Percentiles rank a stretch among this genome's conserved stretches.
These are phyloP conservation scores for Rhinichthys klamathensis DNA, from an alignment of 2,113 vertebrate genomes.

Conservation along the genomic window DNA sequence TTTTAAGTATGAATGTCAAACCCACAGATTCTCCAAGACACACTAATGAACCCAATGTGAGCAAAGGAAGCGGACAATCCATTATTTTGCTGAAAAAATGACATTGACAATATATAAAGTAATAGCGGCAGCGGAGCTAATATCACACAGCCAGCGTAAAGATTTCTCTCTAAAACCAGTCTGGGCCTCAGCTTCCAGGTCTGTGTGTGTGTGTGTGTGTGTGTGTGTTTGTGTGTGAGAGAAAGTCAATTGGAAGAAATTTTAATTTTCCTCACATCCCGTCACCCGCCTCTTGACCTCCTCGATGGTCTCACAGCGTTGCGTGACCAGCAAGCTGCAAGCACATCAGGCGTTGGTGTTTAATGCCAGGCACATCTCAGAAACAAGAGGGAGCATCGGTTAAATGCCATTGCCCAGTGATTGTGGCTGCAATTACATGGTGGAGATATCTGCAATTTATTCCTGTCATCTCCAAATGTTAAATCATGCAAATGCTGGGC, in stretches of 20 bases:
- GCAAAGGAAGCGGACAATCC: not conserved
- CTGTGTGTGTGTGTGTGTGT: not conserved
- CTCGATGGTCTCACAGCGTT: not conserved
- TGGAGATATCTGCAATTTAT: constrained; percentile 54
- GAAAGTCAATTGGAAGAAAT: constrained; percentile 30
- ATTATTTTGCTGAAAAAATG: constrained; percentile 7
- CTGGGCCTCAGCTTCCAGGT: not conserved
- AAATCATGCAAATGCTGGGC: constrained; percentile 42
- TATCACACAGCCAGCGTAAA: not conserved
- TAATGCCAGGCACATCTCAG: constrained; percentile 56
- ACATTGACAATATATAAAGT: not conserved
- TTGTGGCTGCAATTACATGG: constrained; percentile 41
- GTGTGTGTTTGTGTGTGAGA: not conserved
- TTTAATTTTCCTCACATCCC: constrained; percentile 47
- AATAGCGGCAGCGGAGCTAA: not conserved
- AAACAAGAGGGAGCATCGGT: constrained; percentile 39
- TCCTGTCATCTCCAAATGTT: constrained; percentile 52
- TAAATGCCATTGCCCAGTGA: constrained; percentile 55
- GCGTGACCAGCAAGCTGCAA: constrained; percentile 25
- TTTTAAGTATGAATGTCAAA: not conserved
- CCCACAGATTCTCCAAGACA: constrained; percentile 17
- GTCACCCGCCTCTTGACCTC: constrained; percentile 35
- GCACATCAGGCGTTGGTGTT: constrained; percentile 41
- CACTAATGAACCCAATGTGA: not conserved
- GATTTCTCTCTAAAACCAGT: not conserved